Evolutionary conservation across 2,113 vertebrate genomes (phyloP), one percentile per base, ranked within the genome.

Genomic region (Epinephelus cyanopodus): DNA sequence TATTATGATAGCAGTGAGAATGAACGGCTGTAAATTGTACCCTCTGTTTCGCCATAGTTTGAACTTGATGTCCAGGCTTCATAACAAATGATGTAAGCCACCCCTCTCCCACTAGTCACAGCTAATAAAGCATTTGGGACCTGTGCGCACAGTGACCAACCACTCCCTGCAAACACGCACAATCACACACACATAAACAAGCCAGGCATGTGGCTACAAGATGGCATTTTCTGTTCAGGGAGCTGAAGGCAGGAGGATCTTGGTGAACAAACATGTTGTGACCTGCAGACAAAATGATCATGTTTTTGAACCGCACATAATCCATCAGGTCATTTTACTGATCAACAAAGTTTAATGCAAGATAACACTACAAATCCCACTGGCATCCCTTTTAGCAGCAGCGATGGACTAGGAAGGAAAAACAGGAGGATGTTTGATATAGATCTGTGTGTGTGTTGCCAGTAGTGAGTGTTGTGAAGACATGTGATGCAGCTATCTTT

Each of bases 51-150:
- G 62, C 57, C 48, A 56, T 42, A 80, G 74, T 73, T 81, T 86
- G 56, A 82, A 62, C 62, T 56, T 14, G 45, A n/a, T 5, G 8
- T 88, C 61, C 64, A 82, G 77, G 50, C 70, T 83, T 77, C 81
- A 85, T 89, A 84, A 88, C 86, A 77, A 74, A 87, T 90, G 84
- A 92, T 74, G 91, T 91, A 88, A 90, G 3, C 68, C 69, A 10
- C 18, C 78, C n/a, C 54, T 64, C 84, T 87, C 82, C 78, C 29
- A 15, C 60, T 23, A 77, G 80, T 89, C 87, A 74, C 88, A 89
- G 89, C 54, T 92, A 90, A 88, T 90, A 84, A 87, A 90, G 62
- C 68, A 75, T 76, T 37, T 50, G 82, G 83, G 87, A 63, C 80
- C 48, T 57, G 39, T 54, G 4, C 66, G 39, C 75, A 79, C 73